Evolutionary conservation across 2,888 invertebrate genomes (phyloP).

Genomic region (Psylliodes chrysocephalus): DNA sequence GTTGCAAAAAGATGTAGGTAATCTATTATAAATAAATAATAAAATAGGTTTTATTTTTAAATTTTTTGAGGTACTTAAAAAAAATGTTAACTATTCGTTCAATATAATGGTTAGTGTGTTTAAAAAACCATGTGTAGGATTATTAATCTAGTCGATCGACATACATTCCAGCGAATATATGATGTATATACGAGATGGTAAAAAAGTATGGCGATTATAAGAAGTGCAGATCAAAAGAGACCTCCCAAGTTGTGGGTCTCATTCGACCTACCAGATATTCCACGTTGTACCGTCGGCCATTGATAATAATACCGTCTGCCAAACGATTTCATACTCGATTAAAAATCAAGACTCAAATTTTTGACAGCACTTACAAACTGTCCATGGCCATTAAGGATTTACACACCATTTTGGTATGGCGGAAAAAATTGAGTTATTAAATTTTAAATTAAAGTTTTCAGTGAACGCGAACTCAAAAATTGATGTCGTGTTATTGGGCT

Average conservation of each 20-base stretch:
- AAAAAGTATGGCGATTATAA: constrained; percentile 57
- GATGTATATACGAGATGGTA: constrained; percentile 50
- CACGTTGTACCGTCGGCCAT: constrained; percentile 30
- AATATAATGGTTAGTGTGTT: background rate
- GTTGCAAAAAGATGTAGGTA: no score
- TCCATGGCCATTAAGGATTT: constrained; percentile 23
- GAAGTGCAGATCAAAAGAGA: constrained; percentile 57
- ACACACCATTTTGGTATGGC: background rate
- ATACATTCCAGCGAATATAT: constrained; percentile 48
- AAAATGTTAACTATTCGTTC: no score
- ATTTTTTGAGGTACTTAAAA: no score
- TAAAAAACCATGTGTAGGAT: constrained; percentile 6
- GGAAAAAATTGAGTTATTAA: constrained; percentile 27
- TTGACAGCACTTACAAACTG: constrained; percentile 14
- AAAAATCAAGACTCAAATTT: constrained; percentile 21
- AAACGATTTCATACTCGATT: constrained; percentile 28
- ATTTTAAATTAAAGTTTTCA: constrained; percentile 7
- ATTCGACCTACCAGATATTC: constrained; percentile 48
- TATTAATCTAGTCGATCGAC: constrained; percentile 33
- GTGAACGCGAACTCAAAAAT: background rate
- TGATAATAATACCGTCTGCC: constrained; percentile 29
- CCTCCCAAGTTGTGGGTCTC: constrained; percentile 59
- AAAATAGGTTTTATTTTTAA: no score
- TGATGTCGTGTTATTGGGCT: no score
- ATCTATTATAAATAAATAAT: no score